A percentile compares a stretch with the other conserved stretches of the same genome.
Conservation (phyloP, 53 echinoderm and acorn worm species). For the Actinopyga echinites region DNA sequence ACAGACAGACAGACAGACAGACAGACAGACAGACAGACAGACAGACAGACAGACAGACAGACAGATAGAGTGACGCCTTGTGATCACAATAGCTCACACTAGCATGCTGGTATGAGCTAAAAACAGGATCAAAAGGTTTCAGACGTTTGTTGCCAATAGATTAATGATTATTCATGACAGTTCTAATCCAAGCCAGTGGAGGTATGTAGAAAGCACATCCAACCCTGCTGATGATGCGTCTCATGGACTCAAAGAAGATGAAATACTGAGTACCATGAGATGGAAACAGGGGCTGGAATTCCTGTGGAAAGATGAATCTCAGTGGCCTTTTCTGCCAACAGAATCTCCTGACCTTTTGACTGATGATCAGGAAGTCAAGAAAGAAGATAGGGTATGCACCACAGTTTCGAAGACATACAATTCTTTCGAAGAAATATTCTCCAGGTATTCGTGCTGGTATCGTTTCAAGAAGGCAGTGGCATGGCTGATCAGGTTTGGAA, state of each 20-base stretch:
- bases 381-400: not conserved
- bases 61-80: no score
- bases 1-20: no score
- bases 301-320: slow-evolving; percentile 5
- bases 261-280: not conserved
- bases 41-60: slow-evolving; percentile 51
- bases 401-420: not conserved
- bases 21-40: slow-evolving; percentile 53
- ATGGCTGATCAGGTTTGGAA: no score
- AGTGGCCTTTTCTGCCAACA: slow-evolving; percentile 42
- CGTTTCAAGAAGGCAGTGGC: not conserved
- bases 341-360: not conserved
- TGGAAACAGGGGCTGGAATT: slow-evolving; percentile 47
- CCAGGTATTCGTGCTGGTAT: not conserved
- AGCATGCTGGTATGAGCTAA: no score
- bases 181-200: slow-evolving; percentile 42
- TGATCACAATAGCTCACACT: no score
- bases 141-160: slow-evolving; percentile 21
- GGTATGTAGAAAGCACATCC: slow-evolving; percentile 12
- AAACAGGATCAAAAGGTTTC: not conserved
- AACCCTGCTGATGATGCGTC: slow-evolving; percentile 59
- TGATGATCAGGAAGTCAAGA: slow-evolving; percentile 8
- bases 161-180: slow-evolving; percentile 36
- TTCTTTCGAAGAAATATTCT: not conserved
- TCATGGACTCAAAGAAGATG: slow-evolving; percentile 14